phyloP scores from a whole-genome alignment of 2,888 invertebrate genomes.

The Agriopis aurantiaria region DNA sequence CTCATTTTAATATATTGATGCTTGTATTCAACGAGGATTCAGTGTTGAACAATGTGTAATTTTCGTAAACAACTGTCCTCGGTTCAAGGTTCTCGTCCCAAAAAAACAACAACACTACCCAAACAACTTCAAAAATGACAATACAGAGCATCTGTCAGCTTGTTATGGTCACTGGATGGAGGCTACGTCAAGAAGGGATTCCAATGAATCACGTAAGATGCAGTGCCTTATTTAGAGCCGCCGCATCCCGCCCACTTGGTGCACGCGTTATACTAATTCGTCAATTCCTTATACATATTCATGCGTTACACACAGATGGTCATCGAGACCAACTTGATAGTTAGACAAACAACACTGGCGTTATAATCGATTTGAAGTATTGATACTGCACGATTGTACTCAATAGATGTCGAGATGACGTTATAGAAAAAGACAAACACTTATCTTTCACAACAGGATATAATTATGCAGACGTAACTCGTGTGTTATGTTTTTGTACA shows the following conservation, averaged over 20 bases:
- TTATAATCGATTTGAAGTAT: conserved; percentile 22
- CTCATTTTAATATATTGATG: not conserved
- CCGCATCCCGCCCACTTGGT: conserved; percentile 36
- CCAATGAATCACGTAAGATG: conserved; percentile 44
- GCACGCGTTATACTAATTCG: conserved; percentile 39
- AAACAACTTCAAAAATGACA: conserved; percentile 6
- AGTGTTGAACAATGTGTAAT: not conserved
- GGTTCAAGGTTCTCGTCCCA: not conserved
- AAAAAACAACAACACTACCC: not conserved
- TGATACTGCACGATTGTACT: conserved; percentile 34
- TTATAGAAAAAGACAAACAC: conserved; percentile 19
- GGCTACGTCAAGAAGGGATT: conserved; percentile 16
- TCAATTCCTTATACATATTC: conserved; percentile 44
- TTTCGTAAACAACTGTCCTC: not conserved
- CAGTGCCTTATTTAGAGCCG: conserved; percentile 37
- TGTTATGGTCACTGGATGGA: conserved; percentile 11
- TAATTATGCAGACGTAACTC: conserved; percentile 15
- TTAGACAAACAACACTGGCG: conserved; percentile 7
- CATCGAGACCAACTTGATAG: conserved; percentile 36
- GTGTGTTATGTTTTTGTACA: conserved; percentile 7
- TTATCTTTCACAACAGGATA: conserved; percentile 20
- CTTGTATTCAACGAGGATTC: not conserved
- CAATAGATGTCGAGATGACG: conserved; percentile 9
- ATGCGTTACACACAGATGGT: conserved; percentile 39
- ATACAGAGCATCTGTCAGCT: not conserved